A percentile compares a stretch with the other conserved stretches of the same genome.
Evolutionary conservation across 2,113 vertebrate species (phyloP).

Genomic region (Erythrocebus patas): DNA sequence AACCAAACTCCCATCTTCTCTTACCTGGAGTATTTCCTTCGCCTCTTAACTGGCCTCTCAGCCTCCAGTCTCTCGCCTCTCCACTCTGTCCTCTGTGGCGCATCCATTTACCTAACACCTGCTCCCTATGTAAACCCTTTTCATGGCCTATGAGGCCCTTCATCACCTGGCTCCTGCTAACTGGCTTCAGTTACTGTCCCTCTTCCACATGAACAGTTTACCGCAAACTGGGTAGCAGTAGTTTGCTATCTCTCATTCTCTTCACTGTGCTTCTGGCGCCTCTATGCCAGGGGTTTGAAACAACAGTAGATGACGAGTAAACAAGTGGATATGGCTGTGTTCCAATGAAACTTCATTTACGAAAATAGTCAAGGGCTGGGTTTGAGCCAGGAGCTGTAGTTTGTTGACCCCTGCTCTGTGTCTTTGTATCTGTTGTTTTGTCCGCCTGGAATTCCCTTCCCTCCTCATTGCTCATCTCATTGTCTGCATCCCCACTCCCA

Average conservation of each 20-base stretch:
- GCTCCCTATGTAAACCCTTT: background rate
- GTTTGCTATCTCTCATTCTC: background rate
- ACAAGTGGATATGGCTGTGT: background rate
- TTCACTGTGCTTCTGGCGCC: background rate
- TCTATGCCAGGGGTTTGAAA: background rate
- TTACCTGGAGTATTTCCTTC: background rate
- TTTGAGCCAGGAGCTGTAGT: background rate
- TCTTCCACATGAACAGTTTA: background rate
- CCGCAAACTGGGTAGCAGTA: background rate
- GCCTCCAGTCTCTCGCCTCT: background rate
- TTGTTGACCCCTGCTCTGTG: background rate
- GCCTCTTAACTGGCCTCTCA: background rate
- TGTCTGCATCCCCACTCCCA: background rate
- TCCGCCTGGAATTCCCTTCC: background rate
- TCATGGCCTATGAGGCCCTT: background rate
- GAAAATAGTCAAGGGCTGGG: background rate
- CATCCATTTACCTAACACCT: background rate
- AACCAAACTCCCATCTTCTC: background rate
- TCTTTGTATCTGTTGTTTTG: background rate
- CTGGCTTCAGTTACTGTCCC: background rate
- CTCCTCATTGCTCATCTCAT: background rate
- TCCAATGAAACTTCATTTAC: slow-evolving; percentile 3
- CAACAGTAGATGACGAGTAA: background rate
- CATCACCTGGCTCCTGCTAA: background rate
- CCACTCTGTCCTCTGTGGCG: background rate